Conservation (phyloP, 2,888 invertebrate genomes). For the Steinernema scapterisci region DNA sequence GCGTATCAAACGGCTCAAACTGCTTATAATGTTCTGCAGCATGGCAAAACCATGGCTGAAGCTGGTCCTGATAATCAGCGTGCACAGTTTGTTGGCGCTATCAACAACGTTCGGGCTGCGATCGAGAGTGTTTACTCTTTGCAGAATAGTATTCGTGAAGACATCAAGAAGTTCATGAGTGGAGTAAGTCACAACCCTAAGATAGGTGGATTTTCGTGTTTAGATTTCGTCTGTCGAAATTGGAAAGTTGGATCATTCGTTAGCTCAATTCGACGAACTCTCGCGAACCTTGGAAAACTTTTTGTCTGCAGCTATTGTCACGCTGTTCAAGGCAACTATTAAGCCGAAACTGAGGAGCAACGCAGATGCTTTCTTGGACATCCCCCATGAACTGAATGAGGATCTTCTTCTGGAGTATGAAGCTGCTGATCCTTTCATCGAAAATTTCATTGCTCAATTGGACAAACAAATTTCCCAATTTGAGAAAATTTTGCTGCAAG, state of each 20-base stretch:
- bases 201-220: slow-evolving; percentile 71
- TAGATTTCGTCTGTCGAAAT: slow-evolving; percentile 72
- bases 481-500: slow-evolving; percentile 51
- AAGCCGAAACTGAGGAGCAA: slow-evolving; percentile 74
- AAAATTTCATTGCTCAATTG: slow-evolving; percentile 68
- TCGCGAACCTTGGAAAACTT: slow-evolving; percentile 47
- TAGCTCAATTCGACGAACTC: slow-evolving; percentile 63
- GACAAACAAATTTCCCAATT: slow-evolving; percentile 59
- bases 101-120: slow-evolving; percentile 89
- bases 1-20: slow-evolving; percentile 61
- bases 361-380: slow-evolving; percentile 80
- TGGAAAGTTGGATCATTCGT: slow-evolving; percentile 75
- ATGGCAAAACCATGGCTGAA: slow-evolving; percentile 55
- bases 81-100: slow-evolving; percentile 75
- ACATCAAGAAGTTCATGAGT: slow-evolving; percentile 43
- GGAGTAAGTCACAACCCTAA: slow-evolving; percentile 7
- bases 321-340: slow-evolving; percentile 79
- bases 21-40: slow-evolving; percentile 60
- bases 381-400: slow-evolving; percentile 82
- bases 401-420: slow-evolving; percentile 83
- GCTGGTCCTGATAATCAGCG: slow-evolving; percentile 58
- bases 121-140: slow-evolving; percentile 87
- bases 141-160: slow-evolving; percentile 70
- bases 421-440: slow-evolving; percentile 83
- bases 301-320: slow-evolving; percentile 68